Evolutionary conservation across 2,888 invertebrate genomes (phyloP).

Genomic region (Noctua comes): DNA sequence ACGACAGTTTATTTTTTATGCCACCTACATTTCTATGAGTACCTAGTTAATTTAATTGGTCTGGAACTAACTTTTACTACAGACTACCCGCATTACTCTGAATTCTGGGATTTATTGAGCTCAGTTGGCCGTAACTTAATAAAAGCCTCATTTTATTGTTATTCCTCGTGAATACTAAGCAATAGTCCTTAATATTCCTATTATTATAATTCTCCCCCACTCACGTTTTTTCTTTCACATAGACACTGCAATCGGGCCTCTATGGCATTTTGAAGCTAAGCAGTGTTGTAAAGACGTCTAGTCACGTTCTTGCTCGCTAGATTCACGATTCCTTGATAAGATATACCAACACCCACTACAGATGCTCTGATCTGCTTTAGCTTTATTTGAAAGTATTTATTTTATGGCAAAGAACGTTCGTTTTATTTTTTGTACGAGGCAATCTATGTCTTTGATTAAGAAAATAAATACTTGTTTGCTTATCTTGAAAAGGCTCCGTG

Average conservation of each 20-base stretch:
- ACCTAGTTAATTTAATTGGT: constrained; percentile 36
- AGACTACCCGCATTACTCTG: constrained; percentile 8
- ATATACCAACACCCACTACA: constrained; percentile 46
- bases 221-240: constrained; percentile 10
- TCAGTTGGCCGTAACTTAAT: constrained; percentile 15
- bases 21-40: background rate
- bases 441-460: constrained; percentile 11
- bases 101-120: constrained; percentile 17
- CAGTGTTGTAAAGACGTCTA: constrained; percentile 40
- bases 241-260: constrained; percentile 20
- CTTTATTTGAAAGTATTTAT: constrained; percentile 39
- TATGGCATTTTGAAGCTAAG: constrained; percentile 41
- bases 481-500: background rate
- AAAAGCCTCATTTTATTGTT: constrained; percentile 13
- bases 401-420: constrained; percentile 17
- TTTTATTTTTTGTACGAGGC: constrained; percentile 22
- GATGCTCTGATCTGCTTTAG: constrained; percentile 28
- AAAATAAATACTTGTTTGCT: background rate
- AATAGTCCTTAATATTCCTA: constrained; percentile 19
- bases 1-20: background rate
- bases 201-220: constrained; percentile 4
- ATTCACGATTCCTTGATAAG: constrained; percentile 55
- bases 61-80: constrained; percentile 14
- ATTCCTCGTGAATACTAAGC: constrained; percentile 19
- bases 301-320: constrained; percentile 52